Evolutionary conservation across 2,113 vertebrate species (phyloP).

Genomic region (Saccopteryx bilineata): DNA sequence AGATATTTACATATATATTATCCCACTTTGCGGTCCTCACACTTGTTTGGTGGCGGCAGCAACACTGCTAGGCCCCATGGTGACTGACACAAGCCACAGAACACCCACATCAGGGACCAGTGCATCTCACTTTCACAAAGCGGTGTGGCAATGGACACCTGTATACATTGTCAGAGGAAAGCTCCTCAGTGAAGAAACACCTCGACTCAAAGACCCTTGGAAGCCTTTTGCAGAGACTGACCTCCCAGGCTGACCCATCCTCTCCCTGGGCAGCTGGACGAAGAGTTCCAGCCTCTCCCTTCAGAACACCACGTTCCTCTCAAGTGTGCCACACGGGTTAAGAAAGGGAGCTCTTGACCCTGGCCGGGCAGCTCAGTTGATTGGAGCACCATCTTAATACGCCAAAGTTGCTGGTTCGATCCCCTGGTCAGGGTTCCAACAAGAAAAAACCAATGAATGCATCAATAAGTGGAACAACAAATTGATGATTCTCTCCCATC

Average conservation of each 20-base stretch:
- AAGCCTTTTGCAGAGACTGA: neutral
- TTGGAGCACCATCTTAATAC: too few species aligned
- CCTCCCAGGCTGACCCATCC: neutral
- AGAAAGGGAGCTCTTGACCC: neutral
- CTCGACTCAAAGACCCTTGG: neutral
- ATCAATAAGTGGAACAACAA: too few species aligned
- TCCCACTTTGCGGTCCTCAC: neutral
- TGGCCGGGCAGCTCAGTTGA: too few species aligned
- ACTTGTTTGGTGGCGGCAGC: neutral
- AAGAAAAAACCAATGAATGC: too few species aligned
- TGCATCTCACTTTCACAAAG: neutral
- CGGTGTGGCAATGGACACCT: neutral
- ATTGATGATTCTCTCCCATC: too few species aligned
- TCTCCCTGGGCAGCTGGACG: neutral
- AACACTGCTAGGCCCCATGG: neutral
- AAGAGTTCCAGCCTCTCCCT: neutral
- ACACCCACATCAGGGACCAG: neutral
- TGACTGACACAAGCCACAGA: neutral
- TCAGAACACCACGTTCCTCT: neutral
- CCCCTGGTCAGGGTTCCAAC: too few species aligned
- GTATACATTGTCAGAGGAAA: neutral
- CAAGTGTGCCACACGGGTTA: neutral
- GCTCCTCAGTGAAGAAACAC: neutral
- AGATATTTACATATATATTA: constrained; percentile 90
- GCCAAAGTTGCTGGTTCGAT: too few species aligned